Evolutionary conservation across 2,888 invertebrate species (phyloP), one percentile per base, ranked within the genome.

Genomic region (Gandaritis pyraliata): DNA sequence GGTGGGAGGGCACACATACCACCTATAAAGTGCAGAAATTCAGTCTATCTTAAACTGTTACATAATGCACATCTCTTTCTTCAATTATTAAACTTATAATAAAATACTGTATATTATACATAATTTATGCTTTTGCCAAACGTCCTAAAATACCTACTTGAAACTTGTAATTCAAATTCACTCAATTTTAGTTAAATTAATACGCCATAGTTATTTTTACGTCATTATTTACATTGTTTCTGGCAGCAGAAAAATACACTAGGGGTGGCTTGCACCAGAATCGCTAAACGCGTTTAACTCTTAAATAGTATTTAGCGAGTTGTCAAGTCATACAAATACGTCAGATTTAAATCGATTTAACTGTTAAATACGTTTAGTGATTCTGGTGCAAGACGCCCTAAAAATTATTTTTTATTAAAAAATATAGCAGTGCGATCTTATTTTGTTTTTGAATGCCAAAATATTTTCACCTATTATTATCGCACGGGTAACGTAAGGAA

Each of bases 381-480:
- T 4, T 29, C 29, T 29, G 29, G n/a, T n/a, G n/a, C n/a, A n/a
- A n/a, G n/a, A n/a, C n/a, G n/a, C n/a, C n/a, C n/a, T n/a, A n/a
- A n/a, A n/a, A n/a, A n/a, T 23, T 2, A 23, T 23, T 23, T 13
- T 13, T 2, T 41, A 8, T 15, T 7, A 13, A 41, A 15, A 8
- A 41, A 15, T 15, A 8, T 39, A 1, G 39, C 8, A 8, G 41
- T 15, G 41, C 41, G 15, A 41, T 43, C 38, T 36, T 10, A 56
- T 36, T 16, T 38, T 52, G 16, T 52, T 45, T 18, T 48, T 53
- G 13, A 7, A 15, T 48, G 36, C 45, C 55, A 59, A 59, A 49
- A 43, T 59, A 63, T 55, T 46, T 71, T 76, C 81, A 83, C 81
- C 81, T 73, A 75, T 82, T 81, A 82, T 74, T 72, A 64, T 70